Conservation (phyloP, 2,797 vertebrate genomes). For the Semotilus atromaculatus region DNA sequence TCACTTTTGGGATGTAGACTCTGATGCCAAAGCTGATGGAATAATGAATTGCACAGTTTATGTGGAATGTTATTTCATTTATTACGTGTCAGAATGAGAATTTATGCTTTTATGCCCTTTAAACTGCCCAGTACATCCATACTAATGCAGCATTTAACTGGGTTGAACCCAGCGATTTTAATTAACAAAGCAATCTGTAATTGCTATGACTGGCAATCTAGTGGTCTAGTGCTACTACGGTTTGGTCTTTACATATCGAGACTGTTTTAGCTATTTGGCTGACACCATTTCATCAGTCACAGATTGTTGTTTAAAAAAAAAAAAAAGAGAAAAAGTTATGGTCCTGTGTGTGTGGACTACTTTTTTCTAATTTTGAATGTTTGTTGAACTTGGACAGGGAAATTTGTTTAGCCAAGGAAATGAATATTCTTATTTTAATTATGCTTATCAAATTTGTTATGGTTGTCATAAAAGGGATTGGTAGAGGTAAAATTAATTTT, state of each 20-base stretch:
- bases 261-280: background rate
- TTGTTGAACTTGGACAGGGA: constrained; percentile 52
- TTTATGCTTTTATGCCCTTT: constrained; percentile 35
- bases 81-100: constrained; percentile 18
- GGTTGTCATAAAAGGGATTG: constrained; percentile 50
- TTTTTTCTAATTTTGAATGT: constrained; percentile 33
- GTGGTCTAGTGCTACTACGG: background rate
- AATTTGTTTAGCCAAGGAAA: constrained; percentile 33
- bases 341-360: constrained; percentile 44
- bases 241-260: background rate
- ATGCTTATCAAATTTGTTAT: constrained; percentile 33
- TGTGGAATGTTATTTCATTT: constrained; percentile 31
- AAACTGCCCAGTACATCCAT: constrained; percentile 7
- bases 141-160: background rate
- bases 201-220: background rate
- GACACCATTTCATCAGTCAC: background rate
- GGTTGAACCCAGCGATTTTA: background rate
- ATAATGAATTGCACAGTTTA: constrained; percentile 30
- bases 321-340: background rate
- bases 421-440: constrained; percentile 40
- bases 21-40: constrained; percentile 34
- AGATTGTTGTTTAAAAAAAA: background rate
- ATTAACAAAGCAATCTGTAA: background rate
- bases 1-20: constrained; percentile 43
- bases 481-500: background rate